phyloP scores from a whole-genome alignment of 2,888 invertebrate species.

The Gymnocheta viridis region DNA sequence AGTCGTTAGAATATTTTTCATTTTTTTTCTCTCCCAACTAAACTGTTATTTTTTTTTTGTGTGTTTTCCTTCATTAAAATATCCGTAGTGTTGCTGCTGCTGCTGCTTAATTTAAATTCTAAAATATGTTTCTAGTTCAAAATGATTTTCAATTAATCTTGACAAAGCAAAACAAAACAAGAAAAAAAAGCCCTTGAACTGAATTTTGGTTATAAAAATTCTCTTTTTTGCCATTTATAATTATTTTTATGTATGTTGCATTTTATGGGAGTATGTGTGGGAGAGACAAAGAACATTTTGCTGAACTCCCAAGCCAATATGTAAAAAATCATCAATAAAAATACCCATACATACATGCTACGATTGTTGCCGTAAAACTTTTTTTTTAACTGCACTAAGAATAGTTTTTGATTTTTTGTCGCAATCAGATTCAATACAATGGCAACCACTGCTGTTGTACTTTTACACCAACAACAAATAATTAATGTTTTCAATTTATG shows the following conservation, averaged over 20 bases:
- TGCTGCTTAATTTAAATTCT: constrained; percentile 14
- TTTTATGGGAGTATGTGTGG: background rate
- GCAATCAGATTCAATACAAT: background rate
- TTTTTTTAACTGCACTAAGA: background rate
- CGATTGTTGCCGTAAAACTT: constrained; percentile 2
- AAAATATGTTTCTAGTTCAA: constrained; percentile 19
- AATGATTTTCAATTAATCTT: constrained; percentile 45
- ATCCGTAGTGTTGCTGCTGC: background rate
- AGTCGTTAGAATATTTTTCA: background rate
- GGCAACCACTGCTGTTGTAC: constrained; percentile 11
- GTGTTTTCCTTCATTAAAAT: background rate
- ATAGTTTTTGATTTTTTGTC: constrained; percentile 1
- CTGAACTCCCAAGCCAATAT: constrained; percentile 26
- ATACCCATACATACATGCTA: background rate
- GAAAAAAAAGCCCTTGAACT: constrained; percentile 60
- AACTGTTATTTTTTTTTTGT: background rate
- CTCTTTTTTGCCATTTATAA: constrained; percentile 38
- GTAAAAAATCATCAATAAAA: background rate
- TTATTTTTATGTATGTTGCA: background rate
- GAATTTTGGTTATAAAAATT: constrained; percentile 29
- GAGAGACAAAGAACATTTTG: constrained; percentile 9
- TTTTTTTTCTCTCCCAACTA: background rate
- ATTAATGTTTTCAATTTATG: constrained; percentile 61
- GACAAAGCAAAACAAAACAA: constrained; percentile 27
- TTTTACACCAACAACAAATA: constrained; percentile 13